Percentiles rank a stretch among this genome's conserved stretches.
These are phyloP conservation scores for Pachyramphus minor DNA, from an alignment of 2,113 vertebrate genomes.

Conservation along the genomic window DNA sequence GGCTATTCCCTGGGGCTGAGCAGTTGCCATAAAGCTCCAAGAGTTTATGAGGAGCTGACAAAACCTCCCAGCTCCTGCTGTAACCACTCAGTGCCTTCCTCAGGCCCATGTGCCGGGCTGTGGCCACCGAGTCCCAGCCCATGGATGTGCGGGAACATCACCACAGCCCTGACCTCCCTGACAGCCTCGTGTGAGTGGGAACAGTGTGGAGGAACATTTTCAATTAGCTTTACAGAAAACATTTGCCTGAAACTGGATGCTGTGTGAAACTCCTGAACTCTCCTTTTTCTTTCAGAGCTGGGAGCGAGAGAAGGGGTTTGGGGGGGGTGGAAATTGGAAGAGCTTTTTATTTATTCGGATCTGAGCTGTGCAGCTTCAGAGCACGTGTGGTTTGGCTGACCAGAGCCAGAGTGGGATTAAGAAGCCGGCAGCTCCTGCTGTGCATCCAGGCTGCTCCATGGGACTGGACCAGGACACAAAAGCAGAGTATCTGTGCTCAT, in stretches of 20 bases:
- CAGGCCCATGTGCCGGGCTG: neutral
- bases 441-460: neutral
- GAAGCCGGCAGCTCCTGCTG: neutral
- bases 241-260: conserved; percentile 51
- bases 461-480: fast-evolving
- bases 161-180: neutral
- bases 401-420: neutral
- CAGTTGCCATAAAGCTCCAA: neutral
- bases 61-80: neutral
- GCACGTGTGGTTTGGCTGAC: neutral
- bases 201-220: neutral
- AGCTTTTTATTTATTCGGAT: neutral
- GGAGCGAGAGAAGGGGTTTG: neutral
- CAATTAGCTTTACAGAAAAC: conserved; percentile 33
- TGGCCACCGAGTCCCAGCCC: neutral
- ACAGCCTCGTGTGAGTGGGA: neutral
- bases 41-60: neutral
- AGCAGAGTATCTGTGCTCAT: neutral
- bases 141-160: neutral
- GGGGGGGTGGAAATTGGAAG: neutral
- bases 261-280: conserved; percentile 49
- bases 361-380: neutral
- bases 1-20: neutral
- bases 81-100: neutral
- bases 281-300: neutral